Percentiles rank a stretch among this genome's conserved stretches.
Conservation (phyloP, 2,797 vertebrate genomes). For the Eurystomus glaucurus region DNA sequence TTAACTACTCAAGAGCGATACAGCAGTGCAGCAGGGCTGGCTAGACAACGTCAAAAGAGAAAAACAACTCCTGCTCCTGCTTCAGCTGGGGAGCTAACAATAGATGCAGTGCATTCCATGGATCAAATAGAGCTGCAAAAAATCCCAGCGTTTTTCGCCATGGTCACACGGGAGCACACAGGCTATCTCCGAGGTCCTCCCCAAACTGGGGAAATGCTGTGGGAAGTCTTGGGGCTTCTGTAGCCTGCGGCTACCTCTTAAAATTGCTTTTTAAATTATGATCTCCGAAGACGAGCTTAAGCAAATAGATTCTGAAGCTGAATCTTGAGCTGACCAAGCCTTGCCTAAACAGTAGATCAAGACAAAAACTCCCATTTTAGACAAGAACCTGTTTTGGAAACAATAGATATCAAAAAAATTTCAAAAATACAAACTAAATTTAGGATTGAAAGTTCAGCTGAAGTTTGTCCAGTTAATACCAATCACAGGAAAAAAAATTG, state of each 20-base stretch:
- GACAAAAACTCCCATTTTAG: not conserved
- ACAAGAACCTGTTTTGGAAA: not conserved
- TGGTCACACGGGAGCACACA: not conserved
- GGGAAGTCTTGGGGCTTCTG: not conserved
- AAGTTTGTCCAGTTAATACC: not conserved
- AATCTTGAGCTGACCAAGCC: not conserved
- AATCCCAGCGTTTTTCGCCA: conserved; percentile 36
- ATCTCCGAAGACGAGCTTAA: not conserved
- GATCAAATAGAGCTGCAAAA: conserved; percentile 69
- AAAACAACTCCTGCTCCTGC: conserved; percentile 61
- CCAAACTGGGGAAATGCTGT: not conserved
- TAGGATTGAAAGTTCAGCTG: not conserved
- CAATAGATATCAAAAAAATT: not conserved
- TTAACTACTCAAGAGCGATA: not conserved
- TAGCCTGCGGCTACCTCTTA: not conserved
- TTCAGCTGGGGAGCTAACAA: conserved; percentile 62
- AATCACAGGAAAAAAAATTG: not conserved
- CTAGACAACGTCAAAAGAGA: conserved; percentile 24
- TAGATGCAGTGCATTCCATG: conserved; percentile 45
- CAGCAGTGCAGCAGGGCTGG: conserved; percentile 10
- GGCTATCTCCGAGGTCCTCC: not conserved
- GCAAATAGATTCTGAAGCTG: not conserved
- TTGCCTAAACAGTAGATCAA: not conserved
- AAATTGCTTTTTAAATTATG: not conserved
- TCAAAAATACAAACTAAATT: not conserved